phyloP scores from a whole-genome alignment of 2,797 vertebrate species.

The Poecilia wingei region DNA sequence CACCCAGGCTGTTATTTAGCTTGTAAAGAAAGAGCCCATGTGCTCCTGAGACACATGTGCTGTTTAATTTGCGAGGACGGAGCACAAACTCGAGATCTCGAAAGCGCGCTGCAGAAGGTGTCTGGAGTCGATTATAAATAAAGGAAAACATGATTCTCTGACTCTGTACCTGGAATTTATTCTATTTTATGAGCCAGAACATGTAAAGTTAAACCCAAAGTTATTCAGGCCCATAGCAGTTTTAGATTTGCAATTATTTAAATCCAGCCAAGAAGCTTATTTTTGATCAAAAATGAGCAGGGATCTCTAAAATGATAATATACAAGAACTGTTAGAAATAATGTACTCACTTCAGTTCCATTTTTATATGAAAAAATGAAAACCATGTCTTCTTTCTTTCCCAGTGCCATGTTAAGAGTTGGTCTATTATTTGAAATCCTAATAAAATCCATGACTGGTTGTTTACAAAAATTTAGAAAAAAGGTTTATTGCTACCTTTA shows the following conservation, averaged over 20 bases:
- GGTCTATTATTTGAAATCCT: background rate
- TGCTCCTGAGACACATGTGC: constrained; percentile 32
- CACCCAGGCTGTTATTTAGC: constrained; percentile 50
- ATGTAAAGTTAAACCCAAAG: background rate
- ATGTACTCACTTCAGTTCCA: background rate
- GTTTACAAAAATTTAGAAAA: background rate
- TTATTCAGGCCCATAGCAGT: background rate
- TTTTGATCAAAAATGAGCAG: background rate
- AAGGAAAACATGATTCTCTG: background rate
- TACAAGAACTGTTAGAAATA: background rate
- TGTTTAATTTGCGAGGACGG: constrained; percentile 31
- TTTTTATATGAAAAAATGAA: background rate
- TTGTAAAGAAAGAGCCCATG: constrained; percentile 30
- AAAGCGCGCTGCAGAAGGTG: constrained; percentile 23
- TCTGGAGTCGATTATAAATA: constrained; percentile 5
- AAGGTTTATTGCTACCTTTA: too few relatives aligned
- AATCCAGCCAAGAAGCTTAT: background rate
- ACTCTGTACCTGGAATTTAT: constrained; percentile 6
- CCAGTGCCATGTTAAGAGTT: background rate
- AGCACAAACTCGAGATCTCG: constrained; percentile 22
- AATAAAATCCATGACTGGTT: background rate
- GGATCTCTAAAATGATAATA: background rate
- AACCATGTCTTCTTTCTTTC: background rate
- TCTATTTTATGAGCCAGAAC: background rate
- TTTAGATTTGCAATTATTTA: background rate